These are phyloP conservation scores for Aspidiotus destructor DNA, from an alignment of 2,888 invertebrate genomes.

Conservation along the genomic window DNA sequence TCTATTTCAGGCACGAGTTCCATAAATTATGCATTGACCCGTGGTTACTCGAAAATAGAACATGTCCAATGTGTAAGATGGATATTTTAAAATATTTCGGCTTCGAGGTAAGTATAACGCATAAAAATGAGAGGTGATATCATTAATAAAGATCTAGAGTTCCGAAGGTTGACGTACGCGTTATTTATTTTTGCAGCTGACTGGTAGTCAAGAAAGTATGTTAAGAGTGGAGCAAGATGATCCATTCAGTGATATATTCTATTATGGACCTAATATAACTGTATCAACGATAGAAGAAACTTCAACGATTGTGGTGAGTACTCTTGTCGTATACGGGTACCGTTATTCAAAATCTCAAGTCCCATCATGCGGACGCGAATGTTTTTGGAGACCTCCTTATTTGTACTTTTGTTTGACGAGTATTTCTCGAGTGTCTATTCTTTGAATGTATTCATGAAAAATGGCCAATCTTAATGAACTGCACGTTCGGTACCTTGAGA, in stretches of 20 bases:
- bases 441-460: too few species aligned
- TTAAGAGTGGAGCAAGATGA: slow-evolving; percentile 54
- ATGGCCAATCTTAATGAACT: too few species aligned
- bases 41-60: slow-evolving; percentile 87
- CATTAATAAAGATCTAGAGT: neutral
- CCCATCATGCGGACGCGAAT: neutral
- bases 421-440: too few species aligned
- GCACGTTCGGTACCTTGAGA: too few species aligned
- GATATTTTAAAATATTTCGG: slow-evolving; percentile 86
- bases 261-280: slow-evolving; percentile 26
- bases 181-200: slow-evolving; percentile 49
- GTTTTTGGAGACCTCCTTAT: neutral
- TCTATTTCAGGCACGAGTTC: slow-evolving; percentile 71
- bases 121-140: neutral
- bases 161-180: neutral
- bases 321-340: neutral
- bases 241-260: slow-evolving; percentile 31
- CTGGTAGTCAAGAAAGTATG: slow-evolving; percentile 76
- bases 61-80: slow-evolving; percentile 95
- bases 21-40: slow-evolving; percentile 94
- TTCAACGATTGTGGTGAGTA: slow-evolving; percentile 27
- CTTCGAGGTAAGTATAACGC: slow-evolving; percentile 61
- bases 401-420: neutral
- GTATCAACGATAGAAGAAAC: slow-evolving; percentile 28
- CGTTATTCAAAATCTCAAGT: neutral